phyloP scores from a whole-genome alignment of 2,113 vertebrate genomes.

The Megaptera novaeangliae region DNA sequence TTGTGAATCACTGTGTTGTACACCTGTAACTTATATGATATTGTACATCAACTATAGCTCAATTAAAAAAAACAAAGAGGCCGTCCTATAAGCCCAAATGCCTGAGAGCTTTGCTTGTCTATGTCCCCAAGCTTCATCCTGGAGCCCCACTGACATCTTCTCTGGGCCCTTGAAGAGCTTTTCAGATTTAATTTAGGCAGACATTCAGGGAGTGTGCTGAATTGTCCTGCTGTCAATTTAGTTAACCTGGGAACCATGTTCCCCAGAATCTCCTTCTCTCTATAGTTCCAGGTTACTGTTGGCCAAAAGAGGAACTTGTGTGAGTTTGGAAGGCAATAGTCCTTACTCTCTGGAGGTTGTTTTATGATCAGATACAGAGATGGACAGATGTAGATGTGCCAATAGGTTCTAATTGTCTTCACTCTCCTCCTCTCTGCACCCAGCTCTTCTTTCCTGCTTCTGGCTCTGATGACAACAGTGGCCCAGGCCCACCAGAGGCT shows the following conservation, averaged over 20 bases:
- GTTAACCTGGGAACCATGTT: background rate
- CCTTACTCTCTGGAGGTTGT: background rate
- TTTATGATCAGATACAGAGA: background rate
- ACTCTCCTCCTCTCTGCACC: background rate
- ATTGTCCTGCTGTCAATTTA: background rate
- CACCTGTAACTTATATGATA: background rate
- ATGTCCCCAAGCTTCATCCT: background rate
- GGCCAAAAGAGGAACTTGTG: background rate
- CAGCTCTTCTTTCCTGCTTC: background rate
- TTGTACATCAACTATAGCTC: background rate
- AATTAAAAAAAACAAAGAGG: no score
- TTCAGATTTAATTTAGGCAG: background rate
- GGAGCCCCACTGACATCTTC: background rate
- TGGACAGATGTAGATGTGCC: background rate
- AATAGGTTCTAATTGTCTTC: background rate
- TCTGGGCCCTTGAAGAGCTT: background rate
- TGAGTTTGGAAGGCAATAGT: background rate
- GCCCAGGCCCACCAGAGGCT: background rate
- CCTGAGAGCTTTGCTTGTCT: background rate
- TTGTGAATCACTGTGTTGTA: no score
- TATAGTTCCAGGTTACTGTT: background rate
- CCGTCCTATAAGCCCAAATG: background rate
- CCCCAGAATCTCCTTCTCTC: background rate
- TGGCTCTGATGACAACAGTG: background rate
- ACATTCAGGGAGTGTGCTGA: background rate